Evolutionary conservation across 2,797 vertebrate species (phyloP), one percentile per base, ranked within the genome.

Genomic region (Artibeus jamaicensis): DNA sequence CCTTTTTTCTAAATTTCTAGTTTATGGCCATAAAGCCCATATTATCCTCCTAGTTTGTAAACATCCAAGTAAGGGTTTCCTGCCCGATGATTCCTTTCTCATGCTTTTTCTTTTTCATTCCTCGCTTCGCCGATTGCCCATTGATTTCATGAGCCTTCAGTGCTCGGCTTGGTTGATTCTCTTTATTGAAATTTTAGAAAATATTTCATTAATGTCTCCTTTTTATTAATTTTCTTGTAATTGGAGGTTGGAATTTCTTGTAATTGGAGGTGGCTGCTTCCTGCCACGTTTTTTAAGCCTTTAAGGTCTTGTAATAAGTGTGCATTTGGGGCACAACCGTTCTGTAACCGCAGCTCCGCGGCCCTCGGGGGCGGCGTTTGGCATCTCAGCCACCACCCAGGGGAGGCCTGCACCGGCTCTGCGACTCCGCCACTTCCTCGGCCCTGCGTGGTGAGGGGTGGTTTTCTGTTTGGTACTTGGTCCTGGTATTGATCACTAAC

Each of bases 351-450:
- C 3, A n/a, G 2, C 19, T 9, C n/a, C 5, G 3, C 0, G n/a
- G 24, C 32, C 6, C 16, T 18, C 0, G 3, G 18, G 76, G 21
- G 50, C 11, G 34, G 19, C 46, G 3, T 15, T 8, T 7, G 22
- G 22, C 34, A 16, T 37, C 15, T 37, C 34, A 7, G 6, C 44
- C 26, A 4, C 15, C 16, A 0, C 29, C 70, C 44, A n/a, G 65
- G 12, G 9, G 0, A 19, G 48, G 44, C 39, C 29, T 3, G 32
- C 6, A 1, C 15, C 19, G 2, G 9, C 39, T 32, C 3, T 32
- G 44, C 19, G 5, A 2, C 24, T 15, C 2, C 0, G 4, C 16
- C 11, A 39, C 8, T 6, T 24, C 67, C 4, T 8, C 4, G 2
- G 1, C 78, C 9, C 1, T 7, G 24, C 24, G 26, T 24, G 46